Evolutionary conservation across 2,797 vertebrate genomes (phyloP), one percentile per base, ranked within the genome.

Genomic region (Trematomus bernacchii): DNA sequence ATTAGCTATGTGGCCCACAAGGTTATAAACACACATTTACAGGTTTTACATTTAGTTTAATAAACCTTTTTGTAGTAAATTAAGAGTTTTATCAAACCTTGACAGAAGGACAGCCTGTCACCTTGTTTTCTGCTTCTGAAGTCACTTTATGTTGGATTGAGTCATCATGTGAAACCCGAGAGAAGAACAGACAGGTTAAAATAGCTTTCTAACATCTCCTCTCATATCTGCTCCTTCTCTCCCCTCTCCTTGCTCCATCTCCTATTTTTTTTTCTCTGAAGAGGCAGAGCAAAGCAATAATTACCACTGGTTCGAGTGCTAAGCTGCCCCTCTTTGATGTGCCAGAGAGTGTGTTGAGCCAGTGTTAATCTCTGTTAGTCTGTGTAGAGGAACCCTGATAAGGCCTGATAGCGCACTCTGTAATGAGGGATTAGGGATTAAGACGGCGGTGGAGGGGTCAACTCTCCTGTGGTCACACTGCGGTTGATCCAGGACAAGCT

Each of bases 361-460:
- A 72, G 84, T 89, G 90, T 91, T 94, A 92, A 93, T 93, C 93
- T 92, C 82, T 86, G 76, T 84, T 87, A 81, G 91, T 85, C 83
- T 86, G 83, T 85, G 83, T 85, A 73, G 88, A 85, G 80, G 85
- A 88, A 68, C 79, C 82, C 70, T 4, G 90, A 91, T 91, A 90
- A 91, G 15, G 72, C 77, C 80, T 52, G 88, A 89, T 92, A 86
- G 84, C 18, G 4, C 80, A 21, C 85, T 71, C 90, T 78, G 85
- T 92, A 93, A 93, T 91, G 91, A 91, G 87, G 90, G 90, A 91
- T 93, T 90, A 90, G 63, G 86, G 85, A 91, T 92, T 91, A 91
- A 90, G 84, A 69, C 68, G 14, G 70, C 53, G 33, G 84, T 66
- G 71, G 65, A 85, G 74, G 71, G 93, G 92, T 93, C 91, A 92